Evolutionary conservation across 2,797 vertebrate species (phyloP).

Genomic region (Mallotus villosus): DNA sequence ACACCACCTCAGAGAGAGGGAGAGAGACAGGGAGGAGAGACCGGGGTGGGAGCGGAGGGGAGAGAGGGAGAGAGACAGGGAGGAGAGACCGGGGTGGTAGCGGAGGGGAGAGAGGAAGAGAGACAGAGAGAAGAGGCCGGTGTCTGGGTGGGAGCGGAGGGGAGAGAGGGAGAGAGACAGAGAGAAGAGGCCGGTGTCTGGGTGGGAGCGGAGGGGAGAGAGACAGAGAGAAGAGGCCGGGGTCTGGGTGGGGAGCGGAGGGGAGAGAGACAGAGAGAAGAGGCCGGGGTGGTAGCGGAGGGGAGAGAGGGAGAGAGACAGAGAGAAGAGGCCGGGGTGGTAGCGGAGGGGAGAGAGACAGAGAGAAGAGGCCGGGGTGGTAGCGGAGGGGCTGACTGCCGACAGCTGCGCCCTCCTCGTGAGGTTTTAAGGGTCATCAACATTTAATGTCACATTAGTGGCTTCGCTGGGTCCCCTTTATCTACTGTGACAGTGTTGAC

Average conservation of each 20-base stretch:
- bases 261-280: not conserved
- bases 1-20: not conserved
- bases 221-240: constrained; percentile 10
- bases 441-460: constrained; percentile 71
- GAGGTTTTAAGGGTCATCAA: constrained; percentile 72
- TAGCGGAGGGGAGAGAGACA: not conserved
- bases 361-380: constrained; percentile 37
- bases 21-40: not conserved
- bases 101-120: not conserved
- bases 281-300: too few species aligned
- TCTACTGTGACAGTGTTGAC: constrained; percentile 67
- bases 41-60: not conserved
- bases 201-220: not conserved
- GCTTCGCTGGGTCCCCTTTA: constrained; percentile 63
- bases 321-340: not conserved
- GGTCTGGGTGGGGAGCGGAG: too few species aligned
- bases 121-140: not conserved
- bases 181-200: not conserved
- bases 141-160: too few species aligned
- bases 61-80: not conserved
- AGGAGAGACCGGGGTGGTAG: not conserved
- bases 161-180: not conserved
- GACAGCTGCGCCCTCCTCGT: constrained; percentile 64
- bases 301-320: not conserved
- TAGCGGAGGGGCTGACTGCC: constrained; percentile 62